Conservation (phyloP, 2,113 vertebrate genomes). For the Callorhinus ursinus region DNA sequence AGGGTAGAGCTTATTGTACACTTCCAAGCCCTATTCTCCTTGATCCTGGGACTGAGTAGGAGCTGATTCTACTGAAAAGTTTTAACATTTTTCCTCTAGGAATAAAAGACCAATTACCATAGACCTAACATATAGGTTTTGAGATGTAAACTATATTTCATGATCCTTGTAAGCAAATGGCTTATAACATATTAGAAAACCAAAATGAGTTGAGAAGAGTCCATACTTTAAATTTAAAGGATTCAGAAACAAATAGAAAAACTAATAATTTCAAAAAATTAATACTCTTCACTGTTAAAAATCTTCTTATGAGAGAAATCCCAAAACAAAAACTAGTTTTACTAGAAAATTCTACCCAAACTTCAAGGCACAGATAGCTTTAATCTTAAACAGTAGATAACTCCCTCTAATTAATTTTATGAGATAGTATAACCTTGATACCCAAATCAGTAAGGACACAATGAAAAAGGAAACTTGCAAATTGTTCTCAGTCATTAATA, state of each 20-base stretch:
- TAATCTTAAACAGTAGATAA: background rate
- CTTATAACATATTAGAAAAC: background rate
- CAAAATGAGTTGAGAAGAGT: background rate
- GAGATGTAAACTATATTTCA: background rate
- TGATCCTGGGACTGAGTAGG: background rate
- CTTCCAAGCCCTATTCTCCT: background rate
- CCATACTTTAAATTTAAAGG: background rate
- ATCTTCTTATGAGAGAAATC: background rate
- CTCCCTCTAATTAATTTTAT: background rate
- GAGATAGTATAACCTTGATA: background rate
- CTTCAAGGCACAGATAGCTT: background rate
- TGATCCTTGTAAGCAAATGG: background rate
- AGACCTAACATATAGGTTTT: background rate
- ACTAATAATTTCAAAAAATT: background rate
- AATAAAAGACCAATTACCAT: background rate
- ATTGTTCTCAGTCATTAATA: background rate
- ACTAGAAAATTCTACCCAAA: background rate
- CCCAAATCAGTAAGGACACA: background rate
- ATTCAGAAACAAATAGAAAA: background rate
- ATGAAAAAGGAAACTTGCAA: background rate
- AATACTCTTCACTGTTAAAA: background rate
- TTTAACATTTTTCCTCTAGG: background rate
- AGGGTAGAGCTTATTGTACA: background rate
- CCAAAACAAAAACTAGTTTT: background rate
- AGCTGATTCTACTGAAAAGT: background rate